Evolutionary conservation across 1,140 invertebrate species (phyloP).

Genomic region (Drosophila sp.): DNA sequence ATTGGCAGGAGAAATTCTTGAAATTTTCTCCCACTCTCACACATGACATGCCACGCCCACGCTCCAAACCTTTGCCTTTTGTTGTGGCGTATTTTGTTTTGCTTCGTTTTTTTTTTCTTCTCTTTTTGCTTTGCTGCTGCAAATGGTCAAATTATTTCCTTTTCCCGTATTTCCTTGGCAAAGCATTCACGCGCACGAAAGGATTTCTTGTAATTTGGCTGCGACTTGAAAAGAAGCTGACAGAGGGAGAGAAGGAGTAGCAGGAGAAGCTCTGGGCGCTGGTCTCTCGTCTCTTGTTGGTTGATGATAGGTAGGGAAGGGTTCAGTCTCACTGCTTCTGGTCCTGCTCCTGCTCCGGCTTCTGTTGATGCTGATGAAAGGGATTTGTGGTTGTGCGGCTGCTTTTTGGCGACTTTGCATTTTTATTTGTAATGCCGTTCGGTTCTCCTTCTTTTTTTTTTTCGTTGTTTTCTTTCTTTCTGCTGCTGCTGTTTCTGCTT

Average conservation of each 20-base stretch:
- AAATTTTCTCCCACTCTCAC: slow-evolving; percentile 61
- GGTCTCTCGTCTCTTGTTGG: background rate
- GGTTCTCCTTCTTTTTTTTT: slow-evolving; percentile 36
- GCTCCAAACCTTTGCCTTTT: slow-evolving; percentile 15
- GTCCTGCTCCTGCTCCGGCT: background rate
- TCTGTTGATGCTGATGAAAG: slow-evolving; percentile 58
- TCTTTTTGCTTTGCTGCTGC: slow-evolving; percentile 54
- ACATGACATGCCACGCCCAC: slow-evolving; percentile 62
- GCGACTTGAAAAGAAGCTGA: slow-evolving; percentile 70
- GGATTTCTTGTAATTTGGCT: slow-evolving; percentile 80
- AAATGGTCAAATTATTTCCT: slow-evolving; percentile 82
- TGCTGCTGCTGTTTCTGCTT: slow-evolving; percentile 40
- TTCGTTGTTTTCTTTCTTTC: slow-evolving; percentile 4
- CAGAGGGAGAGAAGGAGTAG: background rate
- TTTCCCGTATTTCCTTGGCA: slow-evolving; percentile 77
- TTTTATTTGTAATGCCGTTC: slow-evolving; percentile 67
- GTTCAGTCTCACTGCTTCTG: slow-evolving; percentile 4
- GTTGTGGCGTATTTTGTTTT: slow-evolving; percentile 48
- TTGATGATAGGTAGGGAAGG: slow-evolving; percentile 16
- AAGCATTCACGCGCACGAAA: slow-evolving; percentile 81
- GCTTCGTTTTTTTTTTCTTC: slow-evolving; percentile 45
- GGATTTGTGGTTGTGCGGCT: slow-evolving; percentile 68
- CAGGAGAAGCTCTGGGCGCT: background rate
- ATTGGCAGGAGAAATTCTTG: slow-evolving; percentile 65
- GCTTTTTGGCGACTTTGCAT: slow-evolving; percentile 78